These are phyloP conservation scores for Apodemia zela DNA, from an alignment of 2,888 invertebrate species.

Conservation along the genomic window DNA sequence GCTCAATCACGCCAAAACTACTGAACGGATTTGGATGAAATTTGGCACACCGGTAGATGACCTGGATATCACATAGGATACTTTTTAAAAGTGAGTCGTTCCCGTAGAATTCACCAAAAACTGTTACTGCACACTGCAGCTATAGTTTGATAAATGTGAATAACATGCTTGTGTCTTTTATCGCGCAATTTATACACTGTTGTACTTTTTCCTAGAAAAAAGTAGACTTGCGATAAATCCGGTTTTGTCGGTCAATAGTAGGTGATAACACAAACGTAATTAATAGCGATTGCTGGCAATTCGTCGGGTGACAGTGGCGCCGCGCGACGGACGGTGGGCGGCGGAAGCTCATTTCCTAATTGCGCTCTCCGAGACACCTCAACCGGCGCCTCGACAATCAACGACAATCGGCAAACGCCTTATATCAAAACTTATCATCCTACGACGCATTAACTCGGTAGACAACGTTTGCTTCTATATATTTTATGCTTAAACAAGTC, in stretches of 20 bases:
- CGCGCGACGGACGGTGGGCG: slow-evolving; percentile 64
- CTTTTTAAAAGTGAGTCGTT: too few species aligned
- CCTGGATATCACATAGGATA: too few species aligned
- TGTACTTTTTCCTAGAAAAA: background rate
- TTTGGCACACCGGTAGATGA: too few species aligned
- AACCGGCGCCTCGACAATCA: slow-evolving; percentile 76
- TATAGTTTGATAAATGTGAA: too few species aligned
- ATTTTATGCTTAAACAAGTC: too few species aligned
- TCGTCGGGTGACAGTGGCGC: slow-evolving; percentile 70
- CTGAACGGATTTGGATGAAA: too few species aligned
- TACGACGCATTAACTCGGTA: slow-evolving; percentile 1
- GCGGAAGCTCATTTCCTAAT: slow-evolving; percentile 79
- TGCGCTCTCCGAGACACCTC: slow-evolving; percentile 72
- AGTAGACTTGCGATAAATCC: background rate
- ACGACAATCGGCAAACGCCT: slow-evolving; percentile 54
- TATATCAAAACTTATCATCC: slow-evolving; percentile 34
- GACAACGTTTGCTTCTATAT: background rate
- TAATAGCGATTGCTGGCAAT: slow-evolving; percentile 70
- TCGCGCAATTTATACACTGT: too few species aligned
- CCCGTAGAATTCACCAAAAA: too few species aligned
- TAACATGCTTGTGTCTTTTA: too few species aligned
- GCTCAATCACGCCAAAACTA: too few species aligned
- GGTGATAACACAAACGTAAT: slow-evolving; percentile 51
- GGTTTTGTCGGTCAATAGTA: slow-evolving; percentile 28
- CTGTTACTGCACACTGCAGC: too few species aligned